These are phyloP conservation scores for Liposcelis brunnea DNA, from an alignment of 2,888 invertebrate genomes.

Conservation along the genomic window DNA sequence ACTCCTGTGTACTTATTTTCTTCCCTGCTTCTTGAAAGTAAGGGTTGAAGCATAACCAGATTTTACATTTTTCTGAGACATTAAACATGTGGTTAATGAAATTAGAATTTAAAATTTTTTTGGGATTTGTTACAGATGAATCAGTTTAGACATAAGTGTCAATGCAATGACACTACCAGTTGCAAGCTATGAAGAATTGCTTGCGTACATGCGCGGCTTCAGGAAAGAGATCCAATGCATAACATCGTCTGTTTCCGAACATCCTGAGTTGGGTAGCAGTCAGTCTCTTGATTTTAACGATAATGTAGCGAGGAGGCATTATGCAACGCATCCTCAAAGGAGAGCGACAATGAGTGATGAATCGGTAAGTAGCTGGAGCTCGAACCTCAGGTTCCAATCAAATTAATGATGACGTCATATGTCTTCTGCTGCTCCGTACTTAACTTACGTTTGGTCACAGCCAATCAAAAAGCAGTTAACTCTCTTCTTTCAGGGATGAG, in stretches of 20 bases:
- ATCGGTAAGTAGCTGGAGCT: not conserved
- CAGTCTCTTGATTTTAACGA: not conserved
- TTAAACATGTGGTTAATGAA: too few species aligned
- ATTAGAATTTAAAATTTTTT: too few species aligned
- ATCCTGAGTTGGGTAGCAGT: not conserved
- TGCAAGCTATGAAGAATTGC: conserved; percentile 41
- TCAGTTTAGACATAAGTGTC: not conserved
- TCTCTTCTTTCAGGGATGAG: too few species aligned
- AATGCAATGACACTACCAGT: conserved; percentile 37
- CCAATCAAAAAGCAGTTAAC: too few species aligned
- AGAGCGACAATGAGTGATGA: not conserved
- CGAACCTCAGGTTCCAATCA: too few species aligned
- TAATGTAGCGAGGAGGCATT: not conserved
- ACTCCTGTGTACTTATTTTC: too few species aligned
- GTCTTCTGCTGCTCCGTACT: too few species aligned
- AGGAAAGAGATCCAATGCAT: conserved; percentile 35
- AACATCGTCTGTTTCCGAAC: not conserved
- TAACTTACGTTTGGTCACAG: too few species aligned
- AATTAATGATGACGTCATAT: too few species aligned
- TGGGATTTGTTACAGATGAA: not conserved
- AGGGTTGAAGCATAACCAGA: too few species aligned
- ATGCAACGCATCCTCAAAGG: not conserved
- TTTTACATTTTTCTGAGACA: too few species aligned
- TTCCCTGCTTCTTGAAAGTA: too few species aligned
- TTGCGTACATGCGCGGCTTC: conserved; percentile 38